Evolutionary conservation across 2,113 vertebrate genomes (phyloP).

Genomic region (Labeo rohita): DNA sequence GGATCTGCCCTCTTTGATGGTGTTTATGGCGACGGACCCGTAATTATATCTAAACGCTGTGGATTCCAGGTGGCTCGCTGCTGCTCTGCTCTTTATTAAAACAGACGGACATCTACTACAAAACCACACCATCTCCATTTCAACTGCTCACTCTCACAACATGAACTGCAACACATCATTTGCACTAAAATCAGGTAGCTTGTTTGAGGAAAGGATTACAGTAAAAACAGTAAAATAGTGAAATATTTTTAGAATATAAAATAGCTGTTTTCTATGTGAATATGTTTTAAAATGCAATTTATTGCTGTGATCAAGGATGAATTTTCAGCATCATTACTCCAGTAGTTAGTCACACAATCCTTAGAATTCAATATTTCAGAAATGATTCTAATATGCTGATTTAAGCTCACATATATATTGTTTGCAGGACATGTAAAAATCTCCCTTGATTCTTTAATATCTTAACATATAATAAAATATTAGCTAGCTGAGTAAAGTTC

Average conservation of each 20-base stretch:
- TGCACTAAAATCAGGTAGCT: not conserved
- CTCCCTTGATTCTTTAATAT: not conserved
- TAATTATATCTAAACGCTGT: conserved; percentile 39
- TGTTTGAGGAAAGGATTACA: too few species aligned
- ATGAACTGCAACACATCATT: not conserved
- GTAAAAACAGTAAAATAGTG: too few species aligned
- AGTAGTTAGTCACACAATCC: too few species aligned
- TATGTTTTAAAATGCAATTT: too few species aligned
- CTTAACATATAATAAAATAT: not conserved
- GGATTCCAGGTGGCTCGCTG: conserved; percentile 34
- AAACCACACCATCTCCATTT: not conserved
- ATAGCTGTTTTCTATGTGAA: too few species aligned
- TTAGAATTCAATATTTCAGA: too few species aligned
- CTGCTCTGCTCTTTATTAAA: not conserved
- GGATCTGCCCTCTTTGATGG: not conserved
- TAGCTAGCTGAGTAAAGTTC: too few species aligned
- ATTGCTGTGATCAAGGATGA: too few species aligned
- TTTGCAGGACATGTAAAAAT: not conserved
- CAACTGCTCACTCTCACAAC: not conserved
- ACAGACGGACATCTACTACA: conserved; percentile 20
- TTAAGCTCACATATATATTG: too few species aligned
- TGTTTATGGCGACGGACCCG: not conserved
- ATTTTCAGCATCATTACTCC: too few species aligned
- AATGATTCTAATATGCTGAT: too few species aligned
- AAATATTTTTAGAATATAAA: too few species aligned